Base-by-base conservation (phyloP, 2,113 vertebrate genomes). In the Hippocampus barbouri region DNA sequence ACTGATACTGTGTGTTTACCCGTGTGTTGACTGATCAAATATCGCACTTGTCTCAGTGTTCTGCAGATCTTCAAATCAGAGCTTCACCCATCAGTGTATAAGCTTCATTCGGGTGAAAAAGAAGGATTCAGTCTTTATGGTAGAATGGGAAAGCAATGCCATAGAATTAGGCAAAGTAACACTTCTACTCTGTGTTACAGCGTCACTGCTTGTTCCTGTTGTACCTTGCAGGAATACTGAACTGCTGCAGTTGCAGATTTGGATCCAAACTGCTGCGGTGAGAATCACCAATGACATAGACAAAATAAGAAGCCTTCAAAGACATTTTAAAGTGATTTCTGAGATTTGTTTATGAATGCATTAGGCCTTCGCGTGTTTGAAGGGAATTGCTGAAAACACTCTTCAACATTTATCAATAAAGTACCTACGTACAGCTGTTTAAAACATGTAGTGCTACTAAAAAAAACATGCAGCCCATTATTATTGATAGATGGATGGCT, bases 41-140 rank as follows among this genome's bases (percentile, higher is more conserved):
- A 27, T 61, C 69, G 40, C 62, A 73, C 80, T 79, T 85, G n/a
- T 77, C 85, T 80, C 75, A 95, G 94, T 72, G 96, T 96, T 30
- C 90, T 99, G 43, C 97, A 99, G 84, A 95, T 99, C 88, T 99
- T 99, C 86, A 99, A 99, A 89, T 94, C 93, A 57, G 96, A 98
- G 62, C 87, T 91, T n/a, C 97, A 99, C 72, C 97, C 97, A 49
- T 99, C 97, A 0, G 95, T 97, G 64, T 98, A 97, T 87, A 99
- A 99, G 85, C 84, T 97, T 59, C 90, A 94, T 71, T 96, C 92
- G 51, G 95, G 96, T 70, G 89, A 95, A 87, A 99, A 98, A 85
- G 97, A 99, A 89, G 97, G 97, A 63, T 92, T 99, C 75, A 99
- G 97, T 83, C 94, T 99, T 71, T 99, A 94, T 57, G 97, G 95